A percentile compares a stretch with the other conserved stretches of the same genome.
These are phyloP conservation scores for Cossypha caffra DNA, from an alignment of 2,797 vertebrate species.

Conservation along the genomic window DNA sequence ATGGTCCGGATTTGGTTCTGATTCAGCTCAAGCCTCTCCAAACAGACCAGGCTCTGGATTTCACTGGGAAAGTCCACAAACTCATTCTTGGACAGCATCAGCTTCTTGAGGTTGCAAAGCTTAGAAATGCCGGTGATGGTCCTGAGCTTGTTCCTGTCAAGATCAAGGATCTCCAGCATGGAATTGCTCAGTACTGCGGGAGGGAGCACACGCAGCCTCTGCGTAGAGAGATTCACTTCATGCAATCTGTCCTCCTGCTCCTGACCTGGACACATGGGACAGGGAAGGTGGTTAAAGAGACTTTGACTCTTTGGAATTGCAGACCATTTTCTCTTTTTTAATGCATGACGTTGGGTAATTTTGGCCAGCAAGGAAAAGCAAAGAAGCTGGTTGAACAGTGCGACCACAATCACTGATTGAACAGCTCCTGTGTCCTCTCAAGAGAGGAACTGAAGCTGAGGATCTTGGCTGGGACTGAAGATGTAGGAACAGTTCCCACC, in stretches of 20 bases:
- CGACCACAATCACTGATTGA: neutral
- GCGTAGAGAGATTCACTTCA: constrained; percentile 55
- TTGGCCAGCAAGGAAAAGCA: neutral
- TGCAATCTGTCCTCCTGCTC: neutral
- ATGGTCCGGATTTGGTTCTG: constrained; percentile 78
- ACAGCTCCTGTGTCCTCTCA: neutral
- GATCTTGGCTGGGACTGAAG: neutral
- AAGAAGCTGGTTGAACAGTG: neutral
- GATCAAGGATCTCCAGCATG: constrained; percentile 47
- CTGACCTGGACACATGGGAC: neutral
- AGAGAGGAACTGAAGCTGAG: neutral
- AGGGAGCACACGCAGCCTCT: constrained; percentile 71
- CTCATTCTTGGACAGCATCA: constrained; percentile 79
- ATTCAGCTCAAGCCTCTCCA: constrained; percentile 78
- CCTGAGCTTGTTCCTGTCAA: constrained; percentile 77
- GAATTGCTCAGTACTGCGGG: constrained; percentile 7
- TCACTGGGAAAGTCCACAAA: constrained; percentile 72
- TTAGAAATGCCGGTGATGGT: constrained; percentile 48
- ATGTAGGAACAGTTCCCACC: neutral
- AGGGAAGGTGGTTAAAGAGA: neutral
- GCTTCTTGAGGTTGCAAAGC: constrained; percentile 69
- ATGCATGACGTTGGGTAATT: neutral
- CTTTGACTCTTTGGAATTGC: neutral
- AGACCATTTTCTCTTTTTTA: neutral
- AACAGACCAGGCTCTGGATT: constrained; percentile 59